A percentile compares a stretch with the other conserved stretches of the same genome.
These are phyloP conservation scores for Notiomystis cincta DNA, from an alignment of 2,113 vertebrate genomes.

Conservation along the genomic window DNA sequence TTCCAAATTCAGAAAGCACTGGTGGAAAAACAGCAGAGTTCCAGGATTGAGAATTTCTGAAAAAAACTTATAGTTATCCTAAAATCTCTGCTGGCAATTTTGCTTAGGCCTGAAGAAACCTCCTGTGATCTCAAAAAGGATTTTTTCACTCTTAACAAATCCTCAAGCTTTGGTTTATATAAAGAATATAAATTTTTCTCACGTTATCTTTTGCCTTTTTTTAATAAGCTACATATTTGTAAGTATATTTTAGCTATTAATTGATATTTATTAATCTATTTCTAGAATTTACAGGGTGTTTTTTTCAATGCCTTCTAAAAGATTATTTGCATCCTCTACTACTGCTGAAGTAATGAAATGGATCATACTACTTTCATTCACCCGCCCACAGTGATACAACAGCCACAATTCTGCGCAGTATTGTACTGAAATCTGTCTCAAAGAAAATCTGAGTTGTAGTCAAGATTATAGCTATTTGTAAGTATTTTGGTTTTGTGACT, in stretches of 20 bases:
- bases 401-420: neutral
- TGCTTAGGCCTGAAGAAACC: neutral
- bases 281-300: rapidly evolving
- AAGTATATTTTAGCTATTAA: neutral
- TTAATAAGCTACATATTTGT: neutral
- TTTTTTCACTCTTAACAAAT: neutral
- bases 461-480: neutral
- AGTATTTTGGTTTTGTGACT: neutral
- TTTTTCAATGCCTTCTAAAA: neutral
- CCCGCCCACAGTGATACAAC: neutral
- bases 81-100: neutral
- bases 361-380: neutral
- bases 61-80: neutral
- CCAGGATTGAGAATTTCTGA: neutral
- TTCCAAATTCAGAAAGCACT: neutral
- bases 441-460: neutral
- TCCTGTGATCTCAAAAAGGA: neutral
- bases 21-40: neutral
- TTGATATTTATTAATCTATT: neutral
- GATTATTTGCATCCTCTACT: neutral
- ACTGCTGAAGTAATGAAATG: neutral
- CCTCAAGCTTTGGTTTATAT: neutral
- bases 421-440: neutral
- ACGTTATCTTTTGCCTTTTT: neutral
- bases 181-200: neutral